Evolutionary conservation across 2,888 invertebrate species (phyloP), one percentile per base, ranked within the genome.

Genomic region (Malthinus flaveolus): DNA sequence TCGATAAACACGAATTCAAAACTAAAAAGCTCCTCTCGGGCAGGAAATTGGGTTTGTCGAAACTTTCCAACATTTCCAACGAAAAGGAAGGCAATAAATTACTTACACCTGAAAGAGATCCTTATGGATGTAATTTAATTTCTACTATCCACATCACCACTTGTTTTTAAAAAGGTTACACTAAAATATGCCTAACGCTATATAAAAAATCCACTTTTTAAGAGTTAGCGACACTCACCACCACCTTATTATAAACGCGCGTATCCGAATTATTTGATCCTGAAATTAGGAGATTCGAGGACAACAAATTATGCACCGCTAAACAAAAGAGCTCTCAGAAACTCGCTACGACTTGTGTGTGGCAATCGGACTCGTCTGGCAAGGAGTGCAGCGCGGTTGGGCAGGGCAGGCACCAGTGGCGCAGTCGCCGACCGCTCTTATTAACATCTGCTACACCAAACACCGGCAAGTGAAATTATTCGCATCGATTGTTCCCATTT

Each of bases 391-490:
- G 68, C 62, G 73, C 67, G 71, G 68, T 68, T 67, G 71, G 69
- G 71, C 71, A 75, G 78, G 79, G 79, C 78, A 73, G 66, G 64
- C 63, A 67, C 64, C 66, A 63, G 59, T 60, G 64, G 71, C 70
- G 71, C 71, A 68, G 68, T 64, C 70, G 68, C 69, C 60, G 61
- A 66, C 64, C 61, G 51, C 36, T 51, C 49, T 48, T 53, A 57
- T 49, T 54, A 55, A 63, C 63, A 61, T 59, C 62, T 59, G 59
- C 62, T 56, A 56, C 52, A 49, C 35, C 35, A 59, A 53, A 45
- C 49, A 36, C 36, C 54, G 33, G 36, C 37, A 59, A 59, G 37
- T 55, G 49, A 32, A 46, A 15, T 54, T 49, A 54, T 59, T 59
- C 54, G 11, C 31, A 45, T 35, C 8, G 34, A 32, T 50, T 46